phyloP scores from a whole-genome alignment of 1,140 invertebrate genomes.

The Formica selysi region DNA sequence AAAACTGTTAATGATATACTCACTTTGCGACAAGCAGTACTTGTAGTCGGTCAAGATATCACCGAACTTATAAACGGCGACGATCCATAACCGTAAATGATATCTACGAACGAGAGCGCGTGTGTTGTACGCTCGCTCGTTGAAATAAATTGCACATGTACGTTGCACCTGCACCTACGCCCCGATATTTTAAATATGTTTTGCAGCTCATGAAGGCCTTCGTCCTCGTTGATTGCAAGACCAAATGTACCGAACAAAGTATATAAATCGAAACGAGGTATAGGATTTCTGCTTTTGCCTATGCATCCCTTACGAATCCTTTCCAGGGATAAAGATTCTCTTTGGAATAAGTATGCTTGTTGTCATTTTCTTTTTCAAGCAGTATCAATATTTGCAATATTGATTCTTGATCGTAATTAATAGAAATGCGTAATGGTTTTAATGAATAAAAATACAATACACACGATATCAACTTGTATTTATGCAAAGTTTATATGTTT shows the following conservation, averaged over 20 bases:
- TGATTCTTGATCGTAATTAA: conserved; percentile 13
- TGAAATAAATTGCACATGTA: conserved; percentile 70
- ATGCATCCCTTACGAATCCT: neutral
- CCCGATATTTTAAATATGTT: conserved; percentile 53
- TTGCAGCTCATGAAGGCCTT: neutral
- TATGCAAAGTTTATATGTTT: conserved; percentile 37
- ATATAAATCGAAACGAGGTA: conserved; percentile 70
- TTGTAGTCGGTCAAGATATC: conserved; percentile 74
- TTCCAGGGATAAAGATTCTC: neutral
- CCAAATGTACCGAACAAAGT: conserved; percentile 49
- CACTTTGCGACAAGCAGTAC: conserved; percentile 71
- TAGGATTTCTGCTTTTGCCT: neutral
- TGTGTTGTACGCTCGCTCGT: conserved; percentile 46
- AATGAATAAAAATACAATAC: conserved; percentile 1
- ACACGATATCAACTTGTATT: conserved; percentile 27
- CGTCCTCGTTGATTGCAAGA: conserved; percentile 17
- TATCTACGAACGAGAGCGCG: conserved; percentile 63
- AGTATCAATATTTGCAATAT: conserved; percentile 7
- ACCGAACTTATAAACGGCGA: conserved; percentile 71
- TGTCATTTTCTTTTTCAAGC: neutral
- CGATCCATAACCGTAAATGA: conserved; percentile 73
- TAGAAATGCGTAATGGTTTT: neutral
- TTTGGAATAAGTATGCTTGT: conserved; percentile 9
- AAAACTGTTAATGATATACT: conserved; percentile 75
- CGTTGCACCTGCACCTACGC: conserved; percentile 72